phyloP scores from a whole-genome alignment of 2,888 invertebrate genomes.

The Teinopalpus imperialis region DNA sequence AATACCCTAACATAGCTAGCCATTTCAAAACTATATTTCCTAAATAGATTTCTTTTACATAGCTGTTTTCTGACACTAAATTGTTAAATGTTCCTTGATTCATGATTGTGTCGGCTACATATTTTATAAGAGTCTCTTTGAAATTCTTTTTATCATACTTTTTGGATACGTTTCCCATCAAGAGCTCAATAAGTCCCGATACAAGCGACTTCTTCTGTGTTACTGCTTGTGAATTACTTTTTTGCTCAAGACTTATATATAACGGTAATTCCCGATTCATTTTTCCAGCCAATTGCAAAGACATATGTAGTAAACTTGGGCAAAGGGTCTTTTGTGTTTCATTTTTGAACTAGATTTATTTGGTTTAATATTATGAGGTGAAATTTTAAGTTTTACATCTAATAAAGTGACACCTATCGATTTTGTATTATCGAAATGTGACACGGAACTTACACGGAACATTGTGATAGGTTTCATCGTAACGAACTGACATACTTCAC shows the following conservation, averaged over 20 bases:
- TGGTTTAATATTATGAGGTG: not conserved
- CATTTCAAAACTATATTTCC: slow-evolving; percentile 2
- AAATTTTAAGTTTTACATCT: not conserved
- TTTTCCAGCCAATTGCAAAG: not conserved
- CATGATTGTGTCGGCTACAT: not conserved
- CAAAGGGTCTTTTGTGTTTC: not conserved
- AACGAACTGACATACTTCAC: not conserved
- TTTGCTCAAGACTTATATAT: not conserved
- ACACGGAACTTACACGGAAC: not conserved
- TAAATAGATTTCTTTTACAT: not conserved
- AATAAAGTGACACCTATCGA: not conserved
- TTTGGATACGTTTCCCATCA: slow-evolving; percentile 1
- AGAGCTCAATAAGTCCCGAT: slow-evolving; percentile 1
- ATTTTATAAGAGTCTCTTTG: not conserved
- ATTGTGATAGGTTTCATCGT: not conserved
- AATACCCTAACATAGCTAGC: not conserved
- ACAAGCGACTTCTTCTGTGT: not conserved
- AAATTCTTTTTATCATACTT: not conserved
- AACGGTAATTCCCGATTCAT: not conserved
- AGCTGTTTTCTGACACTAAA: not conserved
- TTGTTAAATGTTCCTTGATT: not conserved
- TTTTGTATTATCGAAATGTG: not conserved
- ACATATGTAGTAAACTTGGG: slow-evolving; percentile 3
- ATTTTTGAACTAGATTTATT: not conserved
- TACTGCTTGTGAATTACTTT: not conserved